These are phyloP conservation scores for Trichonephila clavata DNA, from an alignment of 1,140 invertebrate genomes.

Conservation along the genomic window DNA sequence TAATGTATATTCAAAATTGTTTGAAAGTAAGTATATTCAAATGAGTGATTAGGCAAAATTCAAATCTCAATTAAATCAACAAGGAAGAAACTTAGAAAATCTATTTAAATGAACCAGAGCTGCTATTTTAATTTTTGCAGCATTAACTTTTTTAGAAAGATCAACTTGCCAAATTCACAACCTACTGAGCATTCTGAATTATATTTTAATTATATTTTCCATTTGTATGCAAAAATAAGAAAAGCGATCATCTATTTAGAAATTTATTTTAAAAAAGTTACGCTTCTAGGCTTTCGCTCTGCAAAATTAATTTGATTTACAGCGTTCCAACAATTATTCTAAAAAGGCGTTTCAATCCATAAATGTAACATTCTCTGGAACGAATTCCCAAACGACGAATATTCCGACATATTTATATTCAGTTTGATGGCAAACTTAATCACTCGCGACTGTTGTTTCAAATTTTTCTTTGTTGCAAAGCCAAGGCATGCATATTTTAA, in stretches of 20 bases:
- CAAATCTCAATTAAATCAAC: slow-evolving; percentile 11
- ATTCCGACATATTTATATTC: slow-evolving; percentile 36
- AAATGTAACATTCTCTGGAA: slow-evolving; percentile 10
- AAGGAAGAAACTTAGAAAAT: not conserved
- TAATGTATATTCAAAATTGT: not conserved
- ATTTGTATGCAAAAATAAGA: not conserved
- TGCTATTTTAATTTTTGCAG: not conserved
- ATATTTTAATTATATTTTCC: not conserved
- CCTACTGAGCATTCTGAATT: not conserved
- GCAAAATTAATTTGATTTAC: slow-evolving; percentile 60
- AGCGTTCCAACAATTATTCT: slow-evolving; percentile 14
- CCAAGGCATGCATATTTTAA: slow-evolving; percentile 62
- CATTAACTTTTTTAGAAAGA: not conserved
- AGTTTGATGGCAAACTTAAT: slow-evolving; percentile 59
- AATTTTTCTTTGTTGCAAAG: slow-evolving; percentile 24
- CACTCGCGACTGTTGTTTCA: slow-evolving; percentile 38
- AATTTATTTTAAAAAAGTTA: not conserved
- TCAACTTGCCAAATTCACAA: not conserved
- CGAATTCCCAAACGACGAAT: slow-evolving; percentile 26
- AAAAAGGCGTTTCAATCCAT: slow-evolving; percentile 47
- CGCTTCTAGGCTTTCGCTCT: not conserved
- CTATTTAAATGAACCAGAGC: not conserved
- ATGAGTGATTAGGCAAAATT: not conserved
- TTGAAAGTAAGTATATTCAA: not conserved
- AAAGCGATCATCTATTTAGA: not conserved